phyloP scores from a whole-genome alignment of 2,113 vertebrate genomes.

The Apteryx mantelli region DNA sequence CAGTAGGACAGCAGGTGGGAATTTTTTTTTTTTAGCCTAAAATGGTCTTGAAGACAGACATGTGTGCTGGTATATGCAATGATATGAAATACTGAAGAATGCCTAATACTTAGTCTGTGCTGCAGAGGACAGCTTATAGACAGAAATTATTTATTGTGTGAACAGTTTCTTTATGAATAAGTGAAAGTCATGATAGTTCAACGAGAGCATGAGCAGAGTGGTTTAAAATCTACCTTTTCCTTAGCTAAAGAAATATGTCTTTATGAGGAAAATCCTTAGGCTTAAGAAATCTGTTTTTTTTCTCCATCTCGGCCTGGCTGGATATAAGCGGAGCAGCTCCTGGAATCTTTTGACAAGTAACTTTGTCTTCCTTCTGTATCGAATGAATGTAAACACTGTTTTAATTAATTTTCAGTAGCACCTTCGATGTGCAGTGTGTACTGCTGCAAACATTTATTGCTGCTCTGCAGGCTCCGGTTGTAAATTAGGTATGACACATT shows the following conservation, averaged over 20 bases:
- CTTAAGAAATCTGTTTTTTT: not conserved
- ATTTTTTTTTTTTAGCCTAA: not conserved
- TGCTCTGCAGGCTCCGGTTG: rapidly evolving
- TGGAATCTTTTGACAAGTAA: not conserved
- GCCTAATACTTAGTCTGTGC: not conserved
- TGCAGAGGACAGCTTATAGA: not conserved
- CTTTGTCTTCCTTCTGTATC: not conserved
- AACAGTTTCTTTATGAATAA: not conserved
- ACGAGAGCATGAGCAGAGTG: not conserved
- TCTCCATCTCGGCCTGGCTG: rapidly evolving
- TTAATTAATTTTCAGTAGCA: not conserved
- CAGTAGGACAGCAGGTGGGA: constrained; percentile 88
- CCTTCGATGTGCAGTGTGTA: not conserved
- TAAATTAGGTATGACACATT: not conserved
- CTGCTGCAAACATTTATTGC: not conserved
- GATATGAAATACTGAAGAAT: not conserved
- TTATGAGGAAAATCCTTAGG: not conserved
- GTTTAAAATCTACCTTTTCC: not conserved
- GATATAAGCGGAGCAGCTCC: not conserved
- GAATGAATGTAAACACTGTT: not conserved
- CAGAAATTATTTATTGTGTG: not conserved
- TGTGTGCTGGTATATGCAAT: rapidly evolving
- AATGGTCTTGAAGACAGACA: too few relatives aligned
- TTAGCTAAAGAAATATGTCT: not conserved
- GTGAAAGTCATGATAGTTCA: too few relatives aligned